Percentiles rank a stretch among this genome's conserved stretches.
Evolutionary conservation across 2,113 vertebrate species (phyloP).

Genomic region (Eulacestoma nigropectus): DNA sequence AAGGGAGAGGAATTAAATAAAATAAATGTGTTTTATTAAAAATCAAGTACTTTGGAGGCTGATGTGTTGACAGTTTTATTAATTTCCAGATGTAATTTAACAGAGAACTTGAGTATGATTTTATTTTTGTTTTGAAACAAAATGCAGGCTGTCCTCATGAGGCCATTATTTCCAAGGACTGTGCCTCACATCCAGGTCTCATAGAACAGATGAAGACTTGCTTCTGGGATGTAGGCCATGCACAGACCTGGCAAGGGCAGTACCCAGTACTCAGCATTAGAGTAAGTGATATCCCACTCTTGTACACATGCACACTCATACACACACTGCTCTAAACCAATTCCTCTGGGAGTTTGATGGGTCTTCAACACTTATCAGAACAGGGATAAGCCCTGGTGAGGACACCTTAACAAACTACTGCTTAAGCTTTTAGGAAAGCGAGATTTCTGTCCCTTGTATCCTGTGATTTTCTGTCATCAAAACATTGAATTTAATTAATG

Average conservation of each 20-base stretch:
- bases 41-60: not conserved
- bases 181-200: not conserved
- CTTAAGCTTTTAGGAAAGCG: not conserved
- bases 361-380: not conserved
- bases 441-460: not conserved
- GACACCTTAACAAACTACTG: not conserved
- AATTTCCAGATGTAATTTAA: not conserved
- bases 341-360: not conserved
- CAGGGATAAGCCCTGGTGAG: not conserved
- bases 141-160: not conserved
- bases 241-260: rapidly evolving
- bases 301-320: rapidly evolving
- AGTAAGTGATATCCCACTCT: not conserved
- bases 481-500: not conserved
- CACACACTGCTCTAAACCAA: not conserved
- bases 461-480: not conserved
- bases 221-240: not conserved
- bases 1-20: not conserved
- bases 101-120: not conserved
- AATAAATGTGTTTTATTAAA: not conserved
- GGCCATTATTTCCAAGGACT: not conserved
- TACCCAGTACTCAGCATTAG: not conserved
- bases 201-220: not conserved
- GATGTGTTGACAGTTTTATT: not conserved
- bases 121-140: not conserved